Evolutionary conservation across 2,797 vertebrate genomes (phyloP).

Genomic region (Delichon dasypus): DNA sequence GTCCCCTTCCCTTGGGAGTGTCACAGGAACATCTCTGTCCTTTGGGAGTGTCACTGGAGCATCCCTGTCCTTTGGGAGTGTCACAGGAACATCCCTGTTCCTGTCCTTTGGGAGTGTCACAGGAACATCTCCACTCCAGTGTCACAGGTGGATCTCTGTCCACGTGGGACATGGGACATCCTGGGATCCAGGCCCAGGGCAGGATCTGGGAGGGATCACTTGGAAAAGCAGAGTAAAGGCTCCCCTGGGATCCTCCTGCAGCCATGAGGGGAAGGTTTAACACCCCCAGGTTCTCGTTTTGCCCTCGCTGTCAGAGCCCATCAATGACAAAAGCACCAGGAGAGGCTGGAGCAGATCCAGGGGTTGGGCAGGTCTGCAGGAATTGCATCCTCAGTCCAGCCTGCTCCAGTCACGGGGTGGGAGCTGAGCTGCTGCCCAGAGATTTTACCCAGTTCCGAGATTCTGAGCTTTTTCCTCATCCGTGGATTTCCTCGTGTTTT

Average conservation of each 20-base stretch:
- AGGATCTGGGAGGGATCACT: rapidly evolving
- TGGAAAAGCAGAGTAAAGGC: rapidly evolving
- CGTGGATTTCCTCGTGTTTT: not conserved
- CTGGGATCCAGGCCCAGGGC: rapidly evolving
- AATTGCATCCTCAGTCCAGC: not conserved
- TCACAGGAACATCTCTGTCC: not conserved
- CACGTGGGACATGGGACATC: too few species aligned
- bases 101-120: not conserved
- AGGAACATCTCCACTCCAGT: not conserved
- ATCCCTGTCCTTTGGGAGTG: not conserved
- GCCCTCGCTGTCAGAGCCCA: rapidly evolving
- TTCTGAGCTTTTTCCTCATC: not conserved
- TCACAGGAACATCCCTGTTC: not conserved
- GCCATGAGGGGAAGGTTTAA: rapidly evolving
- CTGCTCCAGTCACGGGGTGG: rapidly evolving
- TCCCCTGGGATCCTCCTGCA: not conserved
- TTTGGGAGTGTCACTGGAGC: not conserved
- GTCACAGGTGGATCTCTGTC: not conserved
- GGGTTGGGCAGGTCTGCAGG: not conserved
- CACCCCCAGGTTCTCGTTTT: rapidly evolving
- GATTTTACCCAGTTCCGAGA: too few species aligned
- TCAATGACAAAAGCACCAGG: not conserved
- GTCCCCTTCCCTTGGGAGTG: not conserved
- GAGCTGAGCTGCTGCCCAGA: not conserved
- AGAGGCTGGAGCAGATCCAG: not conserved